Evolutionary conservation across 2,888 invertebrate species (phyloP), one percentile per base, ranked within the genome.

Genomic region (Hedychridium roseum): DNA sequence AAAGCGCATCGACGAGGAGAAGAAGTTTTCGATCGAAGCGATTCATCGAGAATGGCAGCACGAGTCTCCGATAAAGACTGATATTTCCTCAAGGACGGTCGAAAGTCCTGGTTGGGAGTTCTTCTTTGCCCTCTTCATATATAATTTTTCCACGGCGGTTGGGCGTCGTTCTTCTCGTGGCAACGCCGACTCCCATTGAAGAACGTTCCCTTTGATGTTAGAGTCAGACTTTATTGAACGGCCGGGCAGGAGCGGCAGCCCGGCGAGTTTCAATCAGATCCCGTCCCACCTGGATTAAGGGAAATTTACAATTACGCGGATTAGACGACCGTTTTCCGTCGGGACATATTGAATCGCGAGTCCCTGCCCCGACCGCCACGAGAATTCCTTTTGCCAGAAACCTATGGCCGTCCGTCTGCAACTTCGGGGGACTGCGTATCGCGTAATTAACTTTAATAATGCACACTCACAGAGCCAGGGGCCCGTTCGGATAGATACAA

Each of bases 281-380:
- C 59, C 48, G 53, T 54, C 57, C 58, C 52, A 45, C 36, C 44
- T 46, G 64, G 70, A 72, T 74, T 73, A 70, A 70, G 63, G 60
- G 48, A 68, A 74, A 72, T 70, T 70, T 55, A 63, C 70, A 75
- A 76, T 76, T 73, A 75, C 60, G 57, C 57, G 61, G 57, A 63
- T 60, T 47, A 60, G 46, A 32, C 21, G 16, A 43, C 38, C 21
- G 44, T 30, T 32, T 37, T 32, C 21, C 30, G 27, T 14, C 27
- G 17, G 20, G 26, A 53, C 45, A 53, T 46, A 53, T 55, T 53
- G 43, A 55, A 55, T 55, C 40, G 1, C n/a, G 43, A 43, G 42
- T 51, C 45, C 43, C 46, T 32, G n/a, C n/a, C n/a, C n/a, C n/a
- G n/a, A n/a, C n/a, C n/a, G n/a, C n/a, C n/a, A n/a, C n/a, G n/a